A percentile compares a stretch with the other conserved stretches of the same genome.
These are phyloP conservation scores for Pantelozetes paolii DNA, from an alignment of 2,888 invertebrate genomes.

Conservation along the genomic window DNA sequence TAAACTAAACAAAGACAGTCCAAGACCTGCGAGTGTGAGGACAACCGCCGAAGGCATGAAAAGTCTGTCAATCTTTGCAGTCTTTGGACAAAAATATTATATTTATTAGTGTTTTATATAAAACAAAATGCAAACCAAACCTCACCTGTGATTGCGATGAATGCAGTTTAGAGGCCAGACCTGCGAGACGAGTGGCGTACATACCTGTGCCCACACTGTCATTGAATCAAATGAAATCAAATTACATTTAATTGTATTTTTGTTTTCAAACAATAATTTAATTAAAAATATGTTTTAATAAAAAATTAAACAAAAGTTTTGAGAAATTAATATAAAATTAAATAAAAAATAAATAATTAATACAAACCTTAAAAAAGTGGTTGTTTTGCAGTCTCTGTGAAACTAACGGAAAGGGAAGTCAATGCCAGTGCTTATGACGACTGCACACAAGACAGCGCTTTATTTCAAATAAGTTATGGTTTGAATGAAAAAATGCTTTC, in stretches of 20 bases:
- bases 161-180: constrained; percentile 28
- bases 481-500: too few relatives aligned
- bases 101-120: not conserved
- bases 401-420: too few relatives aligned
- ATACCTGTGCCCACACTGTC: not conserved
- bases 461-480: too few relatives aligned
- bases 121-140: not conserved
- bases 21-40: constrained; percentile 34
- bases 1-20: constrained; percentile 39
- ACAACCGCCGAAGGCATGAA: constrained; percentile 42
- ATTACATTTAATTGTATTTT: not conserved
- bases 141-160: not conserved
- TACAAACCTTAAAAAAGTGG: too few relatives aligned
- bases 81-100: not conserved
- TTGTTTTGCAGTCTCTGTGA: too few relatives aligned
- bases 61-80: constrained; percentile 28
- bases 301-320: not conserved
- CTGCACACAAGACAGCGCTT: too few relatives aligned
- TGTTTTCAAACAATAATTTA: not conserved
- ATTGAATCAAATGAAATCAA: not conserved
- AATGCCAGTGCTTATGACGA: too few relatives aligned
- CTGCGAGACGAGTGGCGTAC: constrained; percentile 21
- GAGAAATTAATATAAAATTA: not conserved
- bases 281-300: not conserved
- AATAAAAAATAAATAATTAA: not conserved